These are phyloP conservation scores for Leptura quadrifasciata DNA, from an alignment of 2,888 invertebrate species.

Conservation along the genomic window DNA sequence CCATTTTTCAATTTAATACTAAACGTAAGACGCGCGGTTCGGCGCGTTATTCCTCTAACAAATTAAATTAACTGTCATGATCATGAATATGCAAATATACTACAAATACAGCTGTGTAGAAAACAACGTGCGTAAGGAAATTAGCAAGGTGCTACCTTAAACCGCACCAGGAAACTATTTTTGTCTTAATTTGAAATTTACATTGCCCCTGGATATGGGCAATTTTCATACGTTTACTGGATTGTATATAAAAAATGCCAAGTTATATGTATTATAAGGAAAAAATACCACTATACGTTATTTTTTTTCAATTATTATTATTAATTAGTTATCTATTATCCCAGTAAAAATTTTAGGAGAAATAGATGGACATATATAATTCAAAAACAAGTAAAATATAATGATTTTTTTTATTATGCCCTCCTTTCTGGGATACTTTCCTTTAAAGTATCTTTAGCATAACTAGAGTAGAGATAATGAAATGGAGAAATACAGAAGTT, in stretches of 20 bases:
- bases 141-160: conserved; percentile 31
- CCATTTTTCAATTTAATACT: conserved; percentile 20
- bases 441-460: too few species aligned
- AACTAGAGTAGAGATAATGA: too few species aligned
- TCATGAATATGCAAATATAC: conserved; percentile 28
- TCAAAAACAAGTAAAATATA: too few species aligned
- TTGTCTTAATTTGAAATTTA: conserved; percentile 31
- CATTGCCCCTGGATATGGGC: background rate
- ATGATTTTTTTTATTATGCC: too few species aligned
- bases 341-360: too few species aligned
- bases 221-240: background rate
- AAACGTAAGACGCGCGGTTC: conserved; percentile 6
- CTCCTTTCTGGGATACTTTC: too few species aligned
- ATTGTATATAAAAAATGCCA: background rate
- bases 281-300: background rate
- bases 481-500: too few species aligned
- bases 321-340: too few species aligned
- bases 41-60: conserved; percentile 17
- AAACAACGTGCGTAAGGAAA: conserved; percentile 22
- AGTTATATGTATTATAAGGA: background rate
- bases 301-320: too few species aligned
- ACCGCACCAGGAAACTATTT: conserved; percentile 4
- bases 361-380: too few species aligned
- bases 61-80: conserved; percentile 31
- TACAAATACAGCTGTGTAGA: conserved; percentile 17